These are phyloP conservation scores for Ptilodon capucinus DNA, from an alignment of 2,888 invertebrate species.

Conservation along the genomic window DNA sequence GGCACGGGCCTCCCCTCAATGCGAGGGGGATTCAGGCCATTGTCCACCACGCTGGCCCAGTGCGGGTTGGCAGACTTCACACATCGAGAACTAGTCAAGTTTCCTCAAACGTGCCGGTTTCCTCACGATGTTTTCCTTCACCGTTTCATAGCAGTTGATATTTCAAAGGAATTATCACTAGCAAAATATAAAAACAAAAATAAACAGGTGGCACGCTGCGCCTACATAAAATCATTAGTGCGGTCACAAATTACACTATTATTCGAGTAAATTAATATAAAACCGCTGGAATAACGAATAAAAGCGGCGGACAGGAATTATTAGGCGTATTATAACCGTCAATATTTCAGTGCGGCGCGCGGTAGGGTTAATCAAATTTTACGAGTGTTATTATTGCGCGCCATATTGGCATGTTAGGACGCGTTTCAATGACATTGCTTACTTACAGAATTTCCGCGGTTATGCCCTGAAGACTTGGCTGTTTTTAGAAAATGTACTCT, in stretches of 20 bases:
- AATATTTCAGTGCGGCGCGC: slow-evolving; percentile 25
- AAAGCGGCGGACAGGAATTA: slow-evolving; percentile 4
- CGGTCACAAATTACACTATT: not conserved
- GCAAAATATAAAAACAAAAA: too few species aligned
- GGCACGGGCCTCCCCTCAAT: too few species aligned
- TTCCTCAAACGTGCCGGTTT: too few species aligned
- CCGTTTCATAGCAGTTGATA: too few species aligned
- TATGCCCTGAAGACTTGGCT: not conserved
- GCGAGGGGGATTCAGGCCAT: too few species aligned
- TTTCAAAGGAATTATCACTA: too few species aligned
- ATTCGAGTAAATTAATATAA: not conserved
- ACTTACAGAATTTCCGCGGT: not conserved
- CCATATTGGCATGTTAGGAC: slow-evolving; percentile 16
- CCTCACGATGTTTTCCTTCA: too few species aligned
- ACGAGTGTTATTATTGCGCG: slow-evolving; percentile 26
- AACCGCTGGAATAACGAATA: not conserved
- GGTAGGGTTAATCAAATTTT: slow-evolving; percentile 33
- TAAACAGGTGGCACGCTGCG: not conserved
- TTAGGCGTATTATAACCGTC: slow-evolving; percentile 4
- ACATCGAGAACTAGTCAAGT: too few species aligned
- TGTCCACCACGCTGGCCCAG: too few species aligned
- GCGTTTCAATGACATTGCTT: not conserved
- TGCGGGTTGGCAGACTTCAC: too few species aligned
- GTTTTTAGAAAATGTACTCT: too few species aligned
- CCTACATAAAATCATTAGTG: not conserved